A percentile compares a stretch with the other conserved stretches of the same genome.
phyloP scores from a whole-genome alignment of 2,888 invertebrate species.

The Pyrocoelia pectoralis region DNA sequence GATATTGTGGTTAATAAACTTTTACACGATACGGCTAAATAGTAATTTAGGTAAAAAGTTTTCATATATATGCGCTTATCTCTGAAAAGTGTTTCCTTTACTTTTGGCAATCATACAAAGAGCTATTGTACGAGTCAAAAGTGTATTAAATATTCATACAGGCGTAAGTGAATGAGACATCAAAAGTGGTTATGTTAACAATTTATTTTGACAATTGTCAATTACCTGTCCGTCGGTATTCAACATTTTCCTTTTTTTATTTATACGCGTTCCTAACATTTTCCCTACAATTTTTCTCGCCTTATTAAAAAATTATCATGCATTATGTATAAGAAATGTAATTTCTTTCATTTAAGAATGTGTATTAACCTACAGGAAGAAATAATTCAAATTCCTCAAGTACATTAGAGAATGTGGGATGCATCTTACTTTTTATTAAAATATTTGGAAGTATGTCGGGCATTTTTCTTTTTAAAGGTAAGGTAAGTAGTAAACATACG shows the following conservation, averaged over 20 bases:
- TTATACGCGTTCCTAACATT: not conserved
- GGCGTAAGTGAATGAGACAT: not conserved
- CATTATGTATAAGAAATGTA: constrained; percentile 16
- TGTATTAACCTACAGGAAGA: constrained; percentile 6
- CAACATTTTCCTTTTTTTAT: not conserved
- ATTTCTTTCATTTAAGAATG: constrained; percentile 7
- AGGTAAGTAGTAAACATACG: not conserved
- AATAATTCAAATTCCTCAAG: constrained; percentile 24
- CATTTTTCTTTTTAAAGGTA: constrained; percentile 10
- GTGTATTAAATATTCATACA: not conserved
- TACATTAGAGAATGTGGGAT: constrained; percentile 25
- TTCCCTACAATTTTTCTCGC: not conserved
- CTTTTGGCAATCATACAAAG: not conserved
- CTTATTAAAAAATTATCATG: constrained; percentile 8
- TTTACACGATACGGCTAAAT: not conserved
- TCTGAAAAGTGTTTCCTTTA: not conserved
- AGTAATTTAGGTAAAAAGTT: not conserved
- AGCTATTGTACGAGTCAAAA: not conserved
- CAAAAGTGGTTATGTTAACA: not conserved
- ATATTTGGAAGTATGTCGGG: constrained; percentile 18
- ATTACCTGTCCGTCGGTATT: not conserved
- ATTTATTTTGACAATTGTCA: not conserved
- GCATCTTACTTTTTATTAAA: constrained; percentile 25
- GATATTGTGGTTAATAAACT: too few species aligned
- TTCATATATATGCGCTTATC: not conserved